These are phyloP conservation scores for Pelecanoides urinatrix DNA, from an alignment of 2,113 vertebrate genomes.

Conservation along the genomic window DNA sequence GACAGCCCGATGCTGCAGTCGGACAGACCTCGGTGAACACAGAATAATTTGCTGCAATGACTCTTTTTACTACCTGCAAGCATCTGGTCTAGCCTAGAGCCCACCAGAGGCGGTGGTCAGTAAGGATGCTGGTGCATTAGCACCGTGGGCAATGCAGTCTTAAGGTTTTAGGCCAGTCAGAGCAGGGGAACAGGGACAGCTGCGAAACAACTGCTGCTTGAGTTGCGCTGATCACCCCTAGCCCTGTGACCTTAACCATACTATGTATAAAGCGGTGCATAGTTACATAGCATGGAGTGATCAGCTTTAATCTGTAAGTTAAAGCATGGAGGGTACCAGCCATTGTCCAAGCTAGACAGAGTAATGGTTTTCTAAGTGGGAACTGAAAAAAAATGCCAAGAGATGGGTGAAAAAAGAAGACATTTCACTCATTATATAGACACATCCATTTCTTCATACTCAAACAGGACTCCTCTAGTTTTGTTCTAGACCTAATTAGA, in stretches of 20 bases:
- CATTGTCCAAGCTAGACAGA: not conserved
- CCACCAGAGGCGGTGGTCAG: not conserved
- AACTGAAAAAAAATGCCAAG: not conserved
- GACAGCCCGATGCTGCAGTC: rapidly evolving
- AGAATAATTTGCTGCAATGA: not conserved
- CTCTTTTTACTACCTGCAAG: not conserved
- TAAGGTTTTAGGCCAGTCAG: not conserved
- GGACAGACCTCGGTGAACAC: not conserved
- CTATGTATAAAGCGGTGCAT: not conserved
- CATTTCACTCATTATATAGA: conserved; percentile 27
- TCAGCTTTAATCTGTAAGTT: not conserved
- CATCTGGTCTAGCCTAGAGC: not conserved
- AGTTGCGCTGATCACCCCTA: not conserved
- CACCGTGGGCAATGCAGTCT: not conserved
- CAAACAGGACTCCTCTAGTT: conserved; percentile 67
- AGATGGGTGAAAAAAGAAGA: conserved; percentile 22
- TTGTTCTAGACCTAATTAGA: conserved; percentile 75
- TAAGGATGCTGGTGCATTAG: not conserved
- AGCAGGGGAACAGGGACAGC: not conserved
- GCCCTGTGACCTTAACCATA: not conserved
- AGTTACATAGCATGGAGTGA: not conserved
- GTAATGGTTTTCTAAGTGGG: not conserved
- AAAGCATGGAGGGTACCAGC: not conserved
- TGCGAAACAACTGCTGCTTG: not conserved
- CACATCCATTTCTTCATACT: conserved; percentile 63